Evolutionary conservation across 1,140 invertebrate genomes (phyloP), one percentile per base, ranked within the genome.

Genomic region (Zaprionus taronus): DNA sequence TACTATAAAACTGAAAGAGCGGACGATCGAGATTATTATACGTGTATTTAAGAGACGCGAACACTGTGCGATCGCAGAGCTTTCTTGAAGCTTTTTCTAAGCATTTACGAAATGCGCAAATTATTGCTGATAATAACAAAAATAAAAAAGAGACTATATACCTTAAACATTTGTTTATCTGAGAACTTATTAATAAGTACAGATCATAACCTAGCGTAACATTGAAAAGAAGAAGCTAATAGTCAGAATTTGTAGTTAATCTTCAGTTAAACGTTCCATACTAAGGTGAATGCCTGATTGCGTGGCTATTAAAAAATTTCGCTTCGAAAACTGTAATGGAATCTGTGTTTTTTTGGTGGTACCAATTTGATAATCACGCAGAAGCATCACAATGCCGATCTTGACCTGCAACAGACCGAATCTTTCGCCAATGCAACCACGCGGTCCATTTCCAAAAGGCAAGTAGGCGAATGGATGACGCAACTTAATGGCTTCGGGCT

Each of bases 341-440:
- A 91, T 72, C 36, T 80, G 84, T 3, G 89, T 93, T 12, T 76
- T 73, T 1, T 79, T 61, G 0, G 69, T 58, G 5, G 15, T 28
- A 12, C 20, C 36, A 55, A 93, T 89, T 17, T 55, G 79, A 36
- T 81, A 93, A 47, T 83, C 58, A 1, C 65, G 62, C 1, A 92
- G n/a, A 11, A 92, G 24, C 2, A 64, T 66, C 0, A 77, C 73
- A 14, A 94, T 49, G 4, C 91, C 93, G 31, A 94, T 67, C 70
- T 93, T 93, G 2, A 92, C 89, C 80, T 94, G 94, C 77, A 94
- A 67, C 11, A 93, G 61, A 1, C 93, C 94, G 77, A 94, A 94
- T 17, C 94, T 79, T 72, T 83, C 67, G 2, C 94, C 94, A 67
- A 95, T 95, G 66, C 94, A 95, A 67, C 93, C 94, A 11, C 94